A percentile compares a stretch with the other conserved stretches of the same genome.
Conservation (phyloP, 2,797 vertebrate species). For the Myiotriccus ornatus region DNA sequence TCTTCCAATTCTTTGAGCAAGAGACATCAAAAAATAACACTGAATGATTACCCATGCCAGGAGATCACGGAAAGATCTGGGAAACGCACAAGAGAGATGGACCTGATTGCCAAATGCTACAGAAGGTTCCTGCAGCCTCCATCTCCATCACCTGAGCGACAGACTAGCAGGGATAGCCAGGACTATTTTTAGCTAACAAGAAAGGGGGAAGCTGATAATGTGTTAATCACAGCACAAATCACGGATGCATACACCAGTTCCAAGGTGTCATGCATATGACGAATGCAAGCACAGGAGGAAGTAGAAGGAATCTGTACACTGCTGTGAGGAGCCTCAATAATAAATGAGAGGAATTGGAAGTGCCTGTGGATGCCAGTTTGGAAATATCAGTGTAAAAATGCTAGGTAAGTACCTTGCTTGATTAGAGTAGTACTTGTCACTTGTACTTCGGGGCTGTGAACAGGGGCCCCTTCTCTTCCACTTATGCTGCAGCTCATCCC, state of each 20-base stretch:
- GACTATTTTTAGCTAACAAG: slow-evolving; percentile 65
- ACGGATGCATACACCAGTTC: slow-evolving; percentile 42
- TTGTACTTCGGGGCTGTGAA: not conserved
- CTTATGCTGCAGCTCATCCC: fast-evolving
- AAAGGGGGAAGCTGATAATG: slow-evolving; percentile 65
- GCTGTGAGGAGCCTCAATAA: slow-evolving; percentile 65
- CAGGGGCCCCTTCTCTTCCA: not conserved
- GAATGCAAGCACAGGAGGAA: slow-evolving; percentile 69
- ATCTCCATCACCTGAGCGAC: slow-evolving; percentile 64
- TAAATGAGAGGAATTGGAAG: slow-evolving; percentile 58
- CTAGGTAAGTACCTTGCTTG: not conserved
- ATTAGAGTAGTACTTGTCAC: not conserved
- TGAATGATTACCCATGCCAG: not conserved
- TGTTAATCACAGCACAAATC: slow-evolving; percentile 69
- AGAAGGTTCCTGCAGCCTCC: slow-evolving; percentile 63
- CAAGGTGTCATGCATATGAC: slow-evolving; percentile 62
- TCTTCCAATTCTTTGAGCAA: slow-evolving; percentile 9
- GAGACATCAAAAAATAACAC: not conserved
- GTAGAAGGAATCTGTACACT: slow-evolving; percentile 58
- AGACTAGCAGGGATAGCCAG: slow-evolving; percentile 65
- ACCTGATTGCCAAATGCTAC: slow-evolving; percentile 52
- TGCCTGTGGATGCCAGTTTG: slow-evolving; percentile 30
- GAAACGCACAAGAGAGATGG: not conserved
- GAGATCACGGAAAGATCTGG: slow-evolving; percentile 20
- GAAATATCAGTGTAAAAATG: slow-evolving; percentile 24